These are phyloP conservation scores for Melanostigma gelatinosum DNA, from an alignment of 2,113 vertebrate genomes.

Conservation along the genomic window DNA sequence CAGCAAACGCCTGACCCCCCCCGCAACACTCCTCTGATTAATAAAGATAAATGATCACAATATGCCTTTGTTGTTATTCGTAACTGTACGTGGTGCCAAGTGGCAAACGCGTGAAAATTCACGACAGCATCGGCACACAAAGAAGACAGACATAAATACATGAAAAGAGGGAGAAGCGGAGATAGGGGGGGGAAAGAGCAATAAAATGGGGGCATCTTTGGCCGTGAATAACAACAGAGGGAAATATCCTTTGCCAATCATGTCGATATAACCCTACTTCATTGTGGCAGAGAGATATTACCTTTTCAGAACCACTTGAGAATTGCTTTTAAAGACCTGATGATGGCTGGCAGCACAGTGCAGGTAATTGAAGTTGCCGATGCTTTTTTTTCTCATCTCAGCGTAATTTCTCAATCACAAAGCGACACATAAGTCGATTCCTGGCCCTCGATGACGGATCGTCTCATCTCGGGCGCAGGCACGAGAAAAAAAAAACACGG, in stretches of 20 bases:
- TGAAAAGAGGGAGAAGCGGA: conserved; percentile 4
- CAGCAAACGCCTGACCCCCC: conserved; percentile 29
- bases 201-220: conserved; percentile 20
- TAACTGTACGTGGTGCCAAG: conserved; percentile 35
- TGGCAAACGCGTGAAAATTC: conserved; percentile 31
- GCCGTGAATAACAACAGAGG: conserved; percentile 31
- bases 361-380: conserved; percentile 76
- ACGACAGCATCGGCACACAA: background rate
- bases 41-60: conserved; percentile 72
- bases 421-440: conserved; percentile 76
- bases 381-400: conserved; percentile 74
- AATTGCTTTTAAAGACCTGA: conserved; percentile 74
- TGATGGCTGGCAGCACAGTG: conserved; percentile 59
- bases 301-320: conserved; percentile 45
- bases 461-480: conserved; percentile 66
- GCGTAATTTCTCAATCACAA: conserved; percentile 80
- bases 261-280: conserved; percentile 54
- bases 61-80: conserved; percentile 8
- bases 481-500: conserved; percentile 57
- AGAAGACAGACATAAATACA: conserved; percentile 23
- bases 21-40: conserved; percentile 61
- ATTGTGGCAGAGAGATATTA: conserved; percentile 58
- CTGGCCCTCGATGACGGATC: conserved; percentile 72
- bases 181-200: background rate
- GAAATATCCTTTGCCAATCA: conserved; percentile 57